phyloP scores from a whole-genome alignment of 2,888 invertebrate genomes.

The Synergus laeviventris region DNA sequence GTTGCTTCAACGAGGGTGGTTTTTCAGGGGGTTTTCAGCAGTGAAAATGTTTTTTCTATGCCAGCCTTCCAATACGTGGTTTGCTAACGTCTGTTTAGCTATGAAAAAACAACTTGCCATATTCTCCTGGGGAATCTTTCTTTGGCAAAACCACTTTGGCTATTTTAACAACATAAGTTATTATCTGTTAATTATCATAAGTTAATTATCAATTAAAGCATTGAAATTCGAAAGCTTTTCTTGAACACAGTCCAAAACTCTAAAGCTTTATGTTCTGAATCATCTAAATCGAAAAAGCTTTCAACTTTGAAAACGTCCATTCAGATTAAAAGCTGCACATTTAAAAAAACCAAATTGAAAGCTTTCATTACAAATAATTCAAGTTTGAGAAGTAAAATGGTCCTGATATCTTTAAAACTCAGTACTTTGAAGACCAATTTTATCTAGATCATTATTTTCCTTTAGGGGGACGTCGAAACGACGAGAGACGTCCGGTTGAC shows the following conservation, averaged over 20 bases:
- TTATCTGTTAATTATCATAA: no score
- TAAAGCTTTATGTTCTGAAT: no score
- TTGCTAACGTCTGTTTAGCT: conserved; percentile 24
- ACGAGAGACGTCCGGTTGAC: conserved; percentile 39
- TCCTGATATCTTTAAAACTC: background rate
- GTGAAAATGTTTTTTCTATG: conserved; percentile 25
- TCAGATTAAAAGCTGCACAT: no score
- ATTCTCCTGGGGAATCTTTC: background rate
- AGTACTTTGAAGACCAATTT: background rate
- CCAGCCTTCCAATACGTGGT: conserved; percentile 19
- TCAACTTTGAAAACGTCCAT: no score
- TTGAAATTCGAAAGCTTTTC: no score
- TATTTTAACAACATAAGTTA: conserved; percentile 1
- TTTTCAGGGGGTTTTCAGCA: background rate
- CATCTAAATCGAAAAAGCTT: no score
- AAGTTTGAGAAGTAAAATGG: background rate
- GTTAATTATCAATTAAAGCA: no score
- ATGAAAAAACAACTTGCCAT: conserved; percentile 17
- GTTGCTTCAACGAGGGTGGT: conserved; percentile 14
- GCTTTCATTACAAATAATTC: background rate
- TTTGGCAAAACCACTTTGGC: background rate
- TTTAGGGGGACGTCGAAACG: background rate
- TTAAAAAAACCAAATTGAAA: no score
- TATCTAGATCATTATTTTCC: background rate
- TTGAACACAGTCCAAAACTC: no score